A percentile compares a stretch with the other conserved stretches of the same genome.
Conservation (phyloP, 2,797 vertebrate species). For the Sebastes trivittatus region DNA sequence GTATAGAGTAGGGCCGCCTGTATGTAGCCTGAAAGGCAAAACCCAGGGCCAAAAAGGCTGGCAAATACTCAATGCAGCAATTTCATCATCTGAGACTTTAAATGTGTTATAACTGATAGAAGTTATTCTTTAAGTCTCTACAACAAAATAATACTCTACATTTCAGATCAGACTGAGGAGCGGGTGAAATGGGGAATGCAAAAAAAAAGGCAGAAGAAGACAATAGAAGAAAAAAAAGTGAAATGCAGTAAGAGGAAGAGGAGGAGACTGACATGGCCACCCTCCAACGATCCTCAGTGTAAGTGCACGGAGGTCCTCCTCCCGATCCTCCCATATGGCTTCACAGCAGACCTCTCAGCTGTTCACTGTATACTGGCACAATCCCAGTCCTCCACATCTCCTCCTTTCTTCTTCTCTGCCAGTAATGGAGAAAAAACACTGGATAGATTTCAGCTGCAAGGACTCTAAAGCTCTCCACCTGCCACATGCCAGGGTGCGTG, state of each 20-base stretch:
- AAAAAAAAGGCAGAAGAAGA: not conserved
- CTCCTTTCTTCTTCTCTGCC: not conserved
- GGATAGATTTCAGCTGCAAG: slow-evolving; percentile 31
- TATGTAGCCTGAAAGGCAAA: not conserved
- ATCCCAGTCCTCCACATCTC: not conserved
- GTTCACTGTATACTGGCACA: slow-evolving; percentile 40
- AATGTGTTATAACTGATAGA: not conserved
- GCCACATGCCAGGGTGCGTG: slow-evolving; percentile 30
- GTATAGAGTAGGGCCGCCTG: not conserved
- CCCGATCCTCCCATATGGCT: slow-evolving; percentile 33
- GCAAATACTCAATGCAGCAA: not conserved
- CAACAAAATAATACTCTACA: not conserved
- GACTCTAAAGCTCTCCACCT: slow-evolving; percentile 42
- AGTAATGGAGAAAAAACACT: slow-evolving; percentile 34
- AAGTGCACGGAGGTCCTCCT: not conserved
- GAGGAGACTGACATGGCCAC: not conserved
- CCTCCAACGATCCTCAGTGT: slow-evolving; percentile 6
- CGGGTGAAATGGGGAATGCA: not conserved
- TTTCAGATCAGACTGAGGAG: not conserved
- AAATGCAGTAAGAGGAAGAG: not conserved
- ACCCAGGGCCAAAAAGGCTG: not conserved
- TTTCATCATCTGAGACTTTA: not conserved
- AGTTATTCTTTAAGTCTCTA: not conserved
- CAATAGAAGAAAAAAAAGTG: not conserved
- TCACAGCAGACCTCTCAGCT: slow-evolving; percentile 49